These are phyloP conservation scores for Brachyopa scutellaris DNA, from an alignment of 2,888 invertebrate genomes.

Conservation along the genomic window DNA sequence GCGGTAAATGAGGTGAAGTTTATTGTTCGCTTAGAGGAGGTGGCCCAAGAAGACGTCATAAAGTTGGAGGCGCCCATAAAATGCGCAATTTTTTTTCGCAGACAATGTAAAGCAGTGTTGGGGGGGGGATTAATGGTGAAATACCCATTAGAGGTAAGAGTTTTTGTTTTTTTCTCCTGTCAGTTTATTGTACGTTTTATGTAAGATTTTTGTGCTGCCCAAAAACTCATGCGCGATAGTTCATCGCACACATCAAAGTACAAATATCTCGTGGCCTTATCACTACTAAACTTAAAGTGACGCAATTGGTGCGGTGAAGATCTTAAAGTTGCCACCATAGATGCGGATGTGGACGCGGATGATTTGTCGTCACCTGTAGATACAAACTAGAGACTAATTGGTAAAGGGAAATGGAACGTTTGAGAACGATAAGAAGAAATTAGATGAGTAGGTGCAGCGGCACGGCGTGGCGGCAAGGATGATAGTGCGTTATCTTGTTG, in stretches of 20 bases:
- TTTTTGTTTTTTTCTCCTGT: not conserved
- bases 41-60: conserved; percentile 24
- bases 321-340: conserved; percentile 50
- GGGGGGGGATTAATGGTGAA: conserved; percentile 25
- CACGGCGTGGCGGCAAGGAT: not conserved
- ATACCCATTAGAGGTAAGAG: conserved; percentile 37
- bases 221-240: conserved; percentile 17
- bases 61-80: conserved; percentile 48
- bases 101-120: conserved; percentile 1
- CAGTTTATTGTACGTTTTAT: conserved; percentile 14
- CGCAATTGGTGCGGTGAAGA: conserved; percentile 48
- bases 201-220: conserved; percentile 2
- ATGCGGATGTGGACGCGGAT: too few species aligned
- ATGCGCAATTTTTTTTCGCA: conserved; percentile 13
- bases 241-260: too few species aligned
- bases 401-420: conserved; percentile 31
- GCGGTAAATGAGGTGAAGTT: conserved; percentile 40
- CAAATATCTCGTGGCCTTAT: too few species aligned
- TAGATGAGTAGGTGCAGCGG: conserved; percentile 33
- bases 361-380: conserved; percentile 40
- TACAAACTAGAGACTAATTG: conserved; percentile 33
- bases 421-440: conserved; percentile 30
- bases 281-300: too few species aligned
- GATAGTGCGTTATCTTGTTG: not conserved
- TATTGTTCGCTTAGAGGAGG: not conserved